A percentile compares a stretch with the other conserved stretches of the same genome.
These are phyloP conservation scores for Cepaea hortensis DNA, from an alignment of 2,888 invertebrate species.

Conservation along the genomic window DNA sequence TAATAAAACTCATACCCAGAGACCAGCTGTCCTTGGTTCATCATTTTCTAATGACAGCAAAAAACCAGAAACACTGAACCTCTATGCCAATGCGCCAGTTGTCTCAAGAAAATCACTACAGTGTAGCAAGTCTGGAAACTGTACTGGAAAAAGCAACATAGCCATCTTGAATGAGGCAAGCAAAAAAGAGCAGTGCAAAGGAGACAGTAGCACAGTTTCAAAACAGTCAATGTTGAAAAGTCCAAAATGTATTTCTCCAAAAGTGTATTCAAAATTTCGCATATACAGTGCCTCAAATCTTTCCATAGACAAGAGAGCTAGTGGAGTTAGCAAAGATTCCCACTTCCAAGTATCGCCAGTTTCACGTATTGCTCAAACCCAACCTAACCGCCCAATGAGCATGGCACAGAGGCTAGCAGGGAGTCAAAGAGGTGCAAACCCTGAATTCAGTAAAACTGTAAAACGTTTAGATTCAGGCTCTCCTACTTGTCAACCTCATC, in stretches of 20 bases:
- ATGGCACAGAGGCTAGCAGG: not conserved
- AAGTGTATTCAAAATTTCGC: not conserved
- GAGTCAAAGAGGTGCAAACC: too few species aligned
- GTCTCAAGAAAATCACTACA: not conserved
- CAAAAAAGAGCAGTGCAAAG: not conserved
- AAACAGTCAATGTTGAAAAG: not conserved
- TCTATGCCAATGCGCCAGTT: not conserved
- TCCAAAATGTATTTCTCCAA: not conserved
- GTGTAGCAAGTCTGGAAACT: not conserved
- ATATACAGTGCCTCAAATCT: too few species aligned
- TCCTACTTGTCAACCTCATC: not conserved
- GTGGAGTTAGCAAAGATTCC: too few species aligned
- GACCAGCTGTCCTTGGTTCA: slow-evolving; percentile 53
- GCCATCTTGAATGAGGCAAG: not conserved
- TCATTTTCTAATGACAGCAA: slow-evolving; percentile 27
- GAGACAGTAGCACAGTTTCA: not conserved
- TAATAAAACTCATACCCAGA: slow-evolving; percentile 2
- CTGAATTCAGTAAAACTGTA: too few species aligned
- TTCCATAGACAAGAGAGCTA: too few species aligned
- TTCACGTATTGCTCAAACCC: not conserved
- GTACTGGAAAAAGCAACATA: not conserved
- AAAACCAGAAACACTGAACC: not conserved
- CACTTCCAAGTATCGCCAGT: too few species aligned
- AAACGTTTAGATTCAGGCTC: not conserved
- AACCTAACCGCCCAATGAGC: not conserved